Evolutionary conservation across 2,888 invertebrate species (phyloP).

Genomic region (Scaptomyza tumidula): DNA sequence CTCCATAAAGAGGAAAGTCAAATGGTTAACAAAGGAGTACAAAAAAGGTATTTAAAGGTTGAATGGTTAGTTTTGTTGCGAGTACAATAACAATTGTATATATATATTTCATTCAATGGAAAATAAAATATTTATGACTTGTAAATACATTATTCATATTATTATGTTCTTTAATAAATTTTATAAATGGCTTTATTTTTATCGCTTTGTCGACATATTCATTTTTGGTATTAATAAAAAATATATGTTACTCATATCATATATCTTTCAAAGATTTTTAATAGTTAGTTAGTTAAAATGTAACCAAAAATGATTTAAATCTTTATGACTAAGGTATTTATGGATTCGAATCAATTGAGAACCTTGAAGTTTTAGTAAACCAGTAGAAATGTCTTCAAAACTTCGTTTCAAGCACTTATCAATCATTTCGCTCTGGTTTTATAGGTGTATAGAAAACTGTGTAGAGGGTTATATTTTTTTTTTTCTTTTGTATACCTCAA

Average conservation of each 20-base stretch:
- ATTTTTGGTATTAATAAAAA: neutral
- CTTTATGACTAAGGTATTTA: neutral
- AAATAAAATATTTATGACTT: no score
- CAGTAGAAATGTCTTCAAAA: neutral
- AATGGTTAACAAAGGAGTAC: slow-evolving; percentile 1
- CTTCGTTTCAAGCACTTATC: neutral
- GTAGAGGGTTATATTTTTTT: neutral
- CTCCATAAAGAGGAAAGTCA: slow-evolving; percentile 10
- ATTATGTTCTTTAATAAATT: neutral
- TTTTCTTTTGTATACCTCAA: slow-evolving; percentile 8
- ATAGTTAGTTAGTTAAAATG: no score
- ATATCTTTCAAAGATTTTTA: no score
- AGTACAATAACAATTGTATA: neutral
- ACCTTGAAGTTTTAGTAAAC: neutral
- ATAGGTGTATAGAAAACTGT: slow-evolving; percentile 4
- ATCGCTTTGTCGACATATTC: neutral
- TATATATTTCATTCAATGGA: neutral
- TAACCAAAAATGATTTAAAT: no score
- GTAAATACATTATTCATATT: neutral
- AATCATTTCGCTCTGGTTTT: neutral
- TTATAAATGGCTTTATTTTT: no score
- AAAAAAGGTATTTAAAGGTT: neutral
- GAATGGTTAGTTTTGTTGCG: neutral
- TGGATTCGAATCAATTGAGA: neutral
- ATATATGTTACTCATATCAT: no score